Conservation (phyloP, 2,888 invertebrate genomes). For the Chrysolina haemoptera region DNA sequence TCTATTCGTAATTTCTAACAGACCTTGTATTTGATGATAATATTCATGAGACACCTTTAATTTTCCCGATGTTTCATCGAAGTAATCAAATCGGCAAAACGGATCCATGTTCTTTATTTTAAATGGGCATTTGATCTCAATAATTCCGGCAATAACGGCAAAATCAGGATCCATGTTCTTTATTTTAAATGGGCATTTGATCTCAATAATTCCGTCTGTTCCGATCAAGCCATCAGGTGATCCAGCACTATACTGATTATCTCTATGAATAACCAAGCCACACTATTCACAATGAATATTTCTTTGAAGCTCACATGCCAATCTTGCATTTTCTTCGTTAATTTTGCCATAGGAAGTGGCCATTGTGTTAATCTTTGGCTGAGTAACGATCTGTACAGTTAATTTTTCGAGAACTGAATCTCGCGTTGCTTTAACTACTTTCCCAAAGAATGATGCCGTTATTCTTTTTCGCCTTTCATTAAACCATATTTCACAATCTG, state of each 20-base stretch:
- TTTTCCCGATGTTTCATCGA: too few species aligned
- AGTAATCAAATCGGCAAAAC: too few species aligned
- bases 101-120: too few species aligned
- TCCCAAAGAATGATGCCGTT: background rate
- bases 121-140: background rate
- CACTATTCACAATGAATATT: too few species aligned
- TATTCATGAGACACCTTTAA: too few species aligned
- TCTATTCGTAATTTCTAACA: background rate
- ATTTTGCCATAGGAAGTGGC: background rate
- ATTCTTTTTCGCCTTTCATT: background rate
- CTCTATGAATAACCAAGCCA: background rate
- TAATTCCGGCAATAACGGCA: background rate
- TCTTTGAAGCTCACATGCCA: background rate
- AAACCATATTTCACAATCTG: too few species aligned
- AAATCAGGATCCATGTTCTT: background rate
- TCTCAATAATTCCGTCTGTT: background rate
- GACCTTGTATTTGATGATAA: background rate
- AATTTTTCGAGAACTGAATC: too few species aligned
- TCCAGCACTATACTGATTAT: background rate
- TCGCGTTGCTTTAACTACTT: too few species aligned
- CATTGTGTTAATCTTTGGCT: too few species aligned
- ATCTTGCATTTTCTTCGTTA: background rate
- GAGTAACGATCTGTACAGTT: too few species aligned
- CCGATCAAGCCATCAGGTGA: background rate
- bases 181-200: too few species aligned